Conservation (phyloP, 2,888 invertebrate genomes). For the Parapristionchus giblindavisi region DNA sequence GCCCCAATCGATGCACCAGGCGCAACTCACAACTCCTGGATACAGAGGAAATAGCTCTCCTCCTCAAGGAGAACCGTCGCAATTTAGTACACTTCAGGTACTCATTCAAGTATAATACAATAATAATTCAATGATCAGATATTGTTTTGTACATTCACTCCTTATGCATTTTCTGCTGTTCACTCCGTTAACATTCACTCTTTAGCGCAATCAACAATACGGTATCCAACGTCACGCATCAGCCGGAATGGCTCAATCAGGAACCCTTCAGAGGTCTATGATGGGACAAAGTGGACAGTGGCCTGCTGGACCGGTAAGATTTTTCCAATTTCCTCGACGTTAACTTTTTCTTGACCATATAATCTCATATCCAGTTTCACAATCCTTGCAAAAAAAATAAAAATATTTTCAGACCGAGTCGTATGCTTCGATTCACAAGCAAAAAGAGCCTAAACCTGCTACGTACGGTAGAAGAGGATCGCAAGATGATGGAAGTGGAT, state of each 20-base stretch:
- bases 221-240: slow-evolving; percentile 33
- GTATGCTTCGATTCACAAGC: slow-evolving; percentile 38
- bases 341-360: background rate
- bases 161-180: background rate
- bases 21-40: slow-evolving; percentile 25
- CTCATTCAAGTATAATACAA: too few species aligned
- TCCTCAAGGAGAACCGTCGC: slow-evolving; percentile 17
- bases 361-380: background rate
- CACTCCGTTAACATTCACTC: too few species aligned
- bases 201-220: slow-evolving; percentile 16
- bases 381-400: too few species aligned
- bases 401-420: slow-evolving; percentile 28
- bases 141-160: background rate
- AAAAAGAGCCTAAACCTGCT: slow-evolving; percentile 16
- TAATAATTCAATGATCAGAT: too few species aligned
- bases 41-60: slow-evolving; percentile 33
- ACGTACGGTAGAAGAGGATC: slow-evolving; percentile 16
- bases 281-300: background rate
- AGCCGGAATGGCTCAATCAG: slow-evolving; percentile 6
- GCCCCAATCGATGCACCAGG: slow-evolving; percentile 7
- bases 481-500: slow-evolving; percentile 33
- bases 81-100: slow-evolving; percentile 31
- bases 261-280: slow-evolving; percentile 32
- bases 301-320: background rate
- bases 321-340: background rate